phyloP scores from a whole-genome alignment of 2,113 vertebrate genomes.

The Dasypus novemcinctus region DNA sequence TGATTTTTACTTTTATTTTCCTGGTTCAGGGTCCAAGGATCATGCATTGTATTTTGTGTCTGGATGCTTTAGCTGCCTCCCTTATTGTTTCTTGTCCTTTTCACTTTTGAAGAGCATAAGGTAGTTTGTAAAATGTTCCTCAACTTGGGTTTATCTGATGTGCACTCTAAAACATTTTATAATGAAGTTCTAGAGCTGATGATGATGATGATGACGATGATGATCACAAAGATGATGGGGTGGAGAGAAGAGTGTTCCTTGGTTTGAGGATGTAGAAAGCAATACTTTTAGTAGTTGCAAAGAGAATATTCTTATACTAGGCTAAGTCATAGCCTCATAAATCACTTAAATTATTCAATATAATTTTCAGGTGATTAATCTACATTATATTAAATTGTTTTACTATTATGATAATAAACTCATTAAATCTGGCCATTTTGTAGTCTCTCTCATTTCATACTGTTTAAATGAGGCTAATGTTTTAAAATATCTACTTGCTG shows the following conservation, averaged over 20 bases:
- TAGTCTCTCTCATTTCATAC: conserved; percentile 29
- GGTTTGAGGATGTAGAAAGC: conserved; percentile 8
- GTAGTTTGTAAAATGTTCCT: background rate
- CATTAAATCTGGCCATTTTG: conserved; percentile 56
- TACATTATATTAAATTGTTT: conserved; percentile 58
- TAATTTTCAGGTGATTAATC: conserved; percentile 70
- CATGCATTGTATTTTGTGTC: background rate
- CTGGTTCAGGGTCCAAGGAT: background rate
- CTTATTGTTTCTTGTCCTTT: background rate
- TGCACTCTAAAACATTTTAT: background rate
- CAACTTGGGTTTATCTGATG: background rate
- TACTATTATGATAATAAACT: conserved; percentile 56
- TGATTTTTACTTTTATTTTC: background rate
- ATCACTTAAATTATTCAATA: conserved; percentile 56
- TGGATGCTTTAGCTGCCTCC: background rate
- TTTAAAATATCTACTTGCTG: background rate
- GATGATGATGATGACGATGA: too few relatives aligned
- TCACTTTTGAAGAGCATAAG: background rate
- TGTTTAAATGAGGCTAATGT: conserved; percentile 49
- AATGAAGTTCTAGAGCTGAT: background rate
- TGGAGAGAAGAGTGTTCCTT: background rate
- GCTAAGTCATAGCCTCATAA: background rate
- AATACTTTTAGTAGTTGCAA: background rate
- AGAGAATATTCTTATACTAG: conserved; percentile 5
- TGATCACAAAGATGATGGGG: background rate